Base-by-base conservation (phyloP, 1,140 invertebrate genomes). In the Neuroterus valhalla region DNA sequence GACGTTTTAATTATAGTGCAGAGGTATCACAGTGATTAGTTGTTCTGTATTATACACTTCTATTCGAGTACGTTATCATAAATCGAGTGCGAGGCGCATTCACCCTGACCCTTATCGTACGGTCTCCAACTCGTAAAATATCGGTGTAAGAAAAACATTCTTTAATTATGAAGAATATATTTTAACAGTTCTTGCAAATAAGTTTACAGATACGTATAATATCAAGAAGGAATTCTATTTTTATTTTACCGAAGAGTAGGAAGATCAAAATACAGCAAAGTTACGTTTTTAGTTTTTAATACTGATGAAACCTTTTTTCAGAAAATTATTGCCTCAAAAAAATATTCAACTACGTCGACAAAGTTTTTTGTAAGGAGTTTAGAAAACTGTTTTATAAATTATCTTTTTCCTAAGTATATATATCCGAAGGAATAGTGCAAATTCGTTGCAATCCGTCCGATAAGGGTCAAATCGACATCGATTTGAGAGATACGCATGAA, bases 11-110 rank as follows among this genome's bases (percentile, higher is more conserved):
- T 62, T n/a, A 62, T 62, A 62, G 26, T 38, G 23, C 23, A 23
- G 31, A 62, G 21, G 31, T 62, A 62, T 38, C 55, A 55, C 52
- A 23, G 55, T 62, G 55, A 12, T 62, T 62, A 11, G n/a, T 62
- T 62, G 26, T 62, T 62, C 55, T 62, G 55, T 62, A 62, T 62
- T 62, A 62, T 62, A 62, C 55, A 62, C 55, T 38, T 62, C 26
- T 62, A 62, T 31, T 62, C 23, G 23, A 12, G 23, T 62, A 55
- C 14, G 26, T 62, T 62, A 26, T 62, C 55, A 62, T 62, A 62
- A 31, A 23, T 5, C 14, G 31, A 62, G 55, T 26, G 55, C 55
- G 1, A 62, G 26, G 52, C 23, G 52, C 21, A 15, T 15, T 62
- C 31, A 62, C n/a, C 15, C 8, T 15, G 55, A 38, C 23, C 21